Base-by-base conservation (phyloP, 30 jellyfish, hydroid and myxozoan species). In the Cassiopea xamachana region DNA sequence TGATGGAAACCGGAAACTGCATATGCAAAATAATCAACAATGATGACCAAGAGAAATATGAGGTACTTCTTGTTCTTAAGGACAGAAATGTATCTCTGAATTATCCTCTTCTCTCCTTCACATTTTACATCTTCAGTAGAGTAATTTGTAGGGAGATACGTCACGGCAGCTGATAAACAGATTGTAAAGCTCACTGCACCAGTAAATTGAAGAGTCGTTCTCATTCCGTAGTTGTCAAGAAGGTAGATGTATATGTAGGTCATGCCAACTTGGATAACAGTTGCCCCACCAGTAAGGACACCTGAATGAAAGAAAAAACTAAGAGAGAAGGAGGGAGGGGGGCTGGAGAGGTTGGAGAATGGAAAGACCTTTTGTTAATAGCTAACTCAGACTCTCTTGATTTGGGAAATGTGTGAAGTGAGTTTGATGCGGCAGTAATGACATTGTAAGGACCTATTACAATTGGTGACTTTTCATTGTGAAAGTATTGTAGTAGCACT, bases 1-100 rank as follows among this genome's bases (percentile, higher is more conserved):
- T 87, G 94, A 18, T 87, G 94, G 39, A 75, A 75, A 16, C 87
- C 74, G 27, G 89, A 58, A 18, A 87, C 87, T 44, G 75, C 72
- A 60, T 69, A 83, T 16, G 91, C 60, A 39, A 83, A 69, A 46
- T 84, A 48, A 15, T 55, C 87, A 27, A 78, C 51, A 3, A 51
- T 7, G 1, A 43, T 58, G 4, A 51, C 75, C 49, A 78, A 1
- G 4, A 78, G 14, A 60, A 48, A 78, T 6, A 49, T 44, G 2
- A 78, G 60, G 1, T 43, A 48, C 14, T 69, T 59, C 17, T 50
- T 78, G 55, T 27, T 78, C 50, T n/a, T 78, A 43, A 78, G 6
- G 58, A 44, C 58, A 2, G 87, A 45, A 9, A 51, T 7, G 48
- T 78, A 78, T 12, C 13, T 60, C 1, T 78, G 71, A 16, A 78